Evolutionary conservation across 2,888 invertebrate genomes (phyloP).

Genomic region (Papilio elwesi): DNA sequence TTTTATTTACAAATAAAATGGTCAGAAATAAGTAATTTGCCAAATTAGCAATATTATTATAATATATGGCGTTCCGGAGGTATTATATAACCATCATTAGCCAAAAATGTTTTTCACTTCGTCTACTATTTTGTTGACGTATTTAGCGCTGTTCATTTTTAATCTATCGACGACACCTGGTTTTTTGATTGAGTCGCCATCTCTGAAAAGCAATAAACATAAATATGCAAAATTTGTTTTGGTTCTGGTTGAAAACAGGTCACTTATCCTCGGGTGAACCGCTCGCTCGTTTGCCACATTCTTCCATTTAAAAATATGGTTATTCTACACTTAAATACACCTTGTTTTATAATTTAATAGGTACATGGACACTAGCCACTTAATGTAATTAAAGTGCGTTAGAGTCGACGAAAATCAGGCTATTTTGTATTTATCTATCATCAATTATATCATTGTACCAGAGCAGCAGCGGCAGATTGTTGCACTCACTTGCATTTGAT

Average conservation of each 20-base stretch:
- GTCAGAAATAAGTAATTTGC: constrained; percentile 35
- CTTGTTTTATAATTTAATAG: too few relatives aligned
- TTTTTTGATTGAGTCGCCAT: constrained; percentile 60
- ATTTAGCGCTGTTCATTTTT: constrained; percentile 57
- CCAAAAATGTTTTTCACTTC: constrained; percentile 60
- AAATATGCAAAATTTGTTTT: too few relatives aligned
- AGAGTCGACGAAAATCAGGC: too few relatives aligned
- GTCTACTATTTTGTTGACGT: constrained; percentile 60
- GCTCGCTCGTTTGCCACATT: too few relatives aligned
- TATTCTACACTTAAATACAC: too few relatives aligned
- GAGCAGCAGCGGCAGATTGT: neutral
- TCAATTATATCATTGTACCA: too few relatives aligned
- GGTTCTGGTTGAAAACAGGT: too few relatives aligned
- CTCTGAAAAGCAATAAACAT: constrained; percentile 45
- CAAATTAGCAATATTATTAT: constrained; percentile 26
- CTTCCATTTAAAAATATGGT: too few relatives aligned
- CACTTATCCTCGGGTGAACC: too few relatives aligned
- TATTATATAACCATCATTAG: constrained; percentile 35
- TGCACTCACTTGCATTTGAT: constrained; percentile 60
- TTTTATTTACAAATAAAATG: constrained; percentile 17
- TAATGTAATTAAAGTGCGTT: too few relatives aligned
- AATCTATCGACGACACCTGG: constrained; percentile 58
- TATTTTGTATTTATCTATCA: neutral
- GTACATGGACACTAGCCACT: too few relatives aligned
- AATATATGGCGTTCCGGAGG: neutral